phyloP scores from a whole-genome alignment of 2,113 vertebrate genomes.

The Synchiropus splendidus region DNA sequence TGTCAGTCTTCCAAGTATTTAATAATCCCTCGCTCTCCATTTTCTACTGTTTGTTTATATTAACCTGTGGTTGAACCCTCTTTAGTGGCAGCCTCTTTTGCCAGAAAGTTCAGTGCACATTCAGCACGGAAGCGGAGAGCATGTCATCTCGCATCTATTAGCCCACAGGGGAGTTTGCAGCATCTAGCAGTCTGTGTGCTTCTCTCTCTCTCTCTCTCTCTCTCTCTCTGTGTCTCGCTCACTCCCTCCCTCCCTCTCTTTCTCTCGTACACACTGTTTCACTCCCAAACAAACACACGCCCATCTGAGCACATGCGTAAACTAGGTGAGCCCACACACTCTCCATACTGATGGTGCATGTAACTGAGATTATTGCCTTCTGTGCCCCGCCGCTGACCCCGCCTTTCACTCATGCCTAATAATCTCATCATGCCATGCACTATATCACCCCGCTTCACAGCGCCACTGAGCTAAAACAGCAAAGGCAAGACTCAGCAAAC shows the following conservation, averaged over 20 bases:
- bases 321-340: constrained; percentile 48
- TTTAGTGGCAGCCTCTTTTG: constrained; percentile 84
- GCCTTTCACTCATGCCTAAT: constrained; percentile 71
- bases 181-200: constrained; percentile 43
- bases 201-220: constrained; percentile 12
- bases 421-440: constrained; percentile 65
- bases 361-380: constrained; percentile 69
- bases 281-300: constrained; percentile 13
- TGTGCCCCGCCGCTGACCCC: constrained; percentile 55
- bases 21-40: constrained; percentile 84
- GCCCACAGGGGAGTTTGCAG: constrained; percentile 82
- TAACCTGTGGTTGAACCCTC: constrained; percentile 97
- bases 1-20: constrained; percentile 81
- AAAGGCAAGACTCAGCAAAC: neutral
- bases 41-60: constrained; percentile 92
- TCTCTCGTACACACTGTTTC: constrained; percentile 18
- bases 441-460: constrained; percentile 26
- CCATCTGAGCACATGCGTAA: constrained; percentile 35
- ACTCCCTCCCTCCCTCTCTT: constrained; percentile 6
- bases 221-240: constrained; percentile 6
- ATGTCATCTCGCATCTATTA: constrained; percentile 88
- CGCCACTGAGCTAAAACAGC: constrained; percentile 3
- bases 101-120: constrained; percentile 91
- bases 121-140: constrained; percentile 81
- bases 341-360: constrained; percentile 56